Percentiles rank a stretch among this genome's conserved stretches.
Conservation (phyloP, 2,113 vertebrate species). For the Elephas maximus region DNA sequence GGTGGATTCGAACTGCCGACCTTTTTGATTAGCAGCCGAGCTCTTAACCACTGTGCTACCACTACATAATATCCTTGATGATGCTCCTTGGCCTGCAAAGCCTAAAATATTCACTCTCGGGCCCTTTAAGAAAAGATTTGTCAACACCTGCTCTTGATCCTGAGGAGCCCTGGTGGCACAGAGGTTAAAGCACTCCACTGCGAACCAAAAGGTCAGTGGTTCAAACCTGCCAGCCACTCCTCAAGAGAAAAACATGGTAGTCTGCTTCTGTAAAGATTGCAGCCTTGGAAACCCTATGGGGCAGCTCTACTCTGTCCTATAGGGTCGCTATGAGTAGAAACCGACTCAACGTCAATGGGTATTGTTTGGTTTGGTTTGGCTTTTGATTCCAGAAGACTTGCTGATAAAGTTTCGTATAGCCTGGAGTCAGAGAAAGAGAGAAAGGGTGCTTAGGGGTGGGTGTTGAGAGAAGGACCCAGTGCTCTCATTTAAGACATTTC, state of each 20-base stretch:
- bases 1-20: too few relatives aligned
- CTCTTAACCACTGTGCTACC: too few relatives aligned
- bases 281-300: background rate
- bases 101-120: background rate
- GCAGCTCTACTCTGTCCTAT: background rate
- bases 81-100: background rate
- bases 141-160: background rate
- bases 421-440: background rate
- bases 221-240: background rate
- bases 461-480: background rate
- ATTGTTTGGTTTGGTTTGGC: background rate
- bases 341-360: background rate
- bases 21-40: too few relatives aligned
- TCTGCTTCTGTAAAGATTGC: background rate
- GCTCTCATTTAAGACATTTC: too few relatives aligned
- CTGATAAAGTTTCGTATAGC: background rate
- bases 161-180: background rate
- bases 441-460: background rate
- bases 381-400: background rate
- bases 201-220: background rate
- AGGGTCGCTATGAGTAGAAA: background rate
- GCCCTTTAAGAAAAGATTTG: background rate
- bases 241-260: background rate
- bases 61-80: background rate
- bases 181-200: background rate